Evolutionary conservation across 2,113 vertebrate species (phyloP).

Genomic region (Lates calcarifer): DNA sequence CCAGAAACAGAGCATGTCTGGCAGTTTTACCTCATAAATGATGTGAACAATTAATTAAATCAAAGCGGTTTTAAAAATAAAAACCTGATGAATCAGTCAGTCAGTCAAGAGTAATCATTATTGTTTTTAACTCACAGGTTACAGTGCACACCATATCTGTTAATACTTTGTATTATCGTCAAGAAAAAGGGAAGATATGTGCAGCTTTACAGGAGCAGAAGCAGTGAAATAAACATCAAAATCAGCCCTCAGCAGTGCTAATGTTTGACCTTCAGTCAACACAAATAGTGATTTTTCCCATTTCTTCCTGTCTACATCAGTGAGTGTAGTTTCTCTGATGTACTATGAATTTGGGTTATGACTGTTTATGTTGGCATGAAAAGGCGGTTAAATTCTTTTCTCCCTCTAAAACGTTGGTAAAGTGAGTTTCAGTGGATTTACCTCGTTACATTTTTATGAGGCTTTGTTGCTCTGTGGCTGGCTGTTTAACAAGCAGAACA

Average conservation of each 20-base stretch:
- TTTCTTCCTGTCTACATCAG: background rate
- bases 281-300: background rate
- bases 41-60: too few relatives aligned
- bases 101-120: too few relatives aligned
- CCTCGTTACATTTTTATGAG: slow-evolving; percentile 41
- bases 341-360: background rate
- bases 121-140: too few relatives aligned
- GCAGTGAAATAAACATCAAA: background rate
- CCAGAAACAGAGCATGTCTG: too few relatives aligned
- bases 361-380: slow-evolving; percentile 15
- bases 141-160: too few relatives aligned
- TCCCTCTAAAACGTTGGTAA: slow-evolving; percentile 4
- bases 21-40: too few relatives aligned
- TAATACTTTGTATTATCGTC: background rate
- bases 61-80: too few relatives aligned
- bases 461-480: slow-evolving; percentile 19
- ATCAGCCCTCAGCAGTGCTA: background rate
- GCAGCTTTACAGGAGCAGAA: background rate
- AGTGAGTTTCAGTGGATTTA: slow-evolving; percentile 25
- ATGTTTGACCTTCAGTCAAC: slow-evolving; percentile 2
- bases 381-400: background rate
- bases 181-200: background rate
- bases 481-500: slow-evolving; percentile 43
- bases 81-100: too few relatives aligned
- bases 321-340: background rate